Evolutionary conservation across 2,113 vertebrate species (phyloP).

Genomic region (Cyprinodon tularosa): DNA sequence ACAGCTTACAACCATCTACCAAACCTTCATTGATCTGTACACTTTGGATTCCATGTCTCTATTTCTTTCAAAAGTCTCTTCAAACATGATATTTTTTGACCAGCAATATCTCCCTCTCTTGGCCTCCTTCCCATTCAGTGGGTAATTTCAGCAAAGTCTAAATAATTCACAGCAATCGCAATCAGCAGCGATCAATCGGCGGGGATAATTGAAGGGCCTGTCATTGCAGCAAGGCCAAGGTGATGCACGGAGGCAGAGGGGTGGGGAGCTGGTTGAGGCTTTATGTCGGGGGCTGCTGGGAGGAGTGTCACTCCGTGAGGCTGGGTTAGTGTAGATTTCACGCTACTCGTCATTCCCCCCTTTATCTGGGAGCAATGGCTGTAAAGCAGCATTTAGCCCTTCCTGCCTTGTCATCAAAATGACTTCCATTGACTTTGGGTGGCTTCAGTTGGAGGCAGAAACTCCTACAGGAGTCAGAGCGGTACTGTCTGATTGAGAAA

Average conservation of each 20-base stretch:
- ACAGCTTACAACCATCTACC: slow-evolving; percentile 21
- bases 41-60: slow-evolving; percentile 48
- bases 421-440: slow-evolving; percentile 70
- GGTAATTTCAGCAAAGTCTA: slow-evolving; percentile 70
- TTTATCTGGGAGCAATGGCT: slow-evolving; percentile 48
- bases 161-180: slow-evolving; percentile 78
- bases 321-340: slow-evolving; percentile 35
- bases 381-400: slow-evolving; percentile 61
- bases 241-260: slow-evolving; percentile 46
- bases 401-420: slow-evolving; percentile 76
- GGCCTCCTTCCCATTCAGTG: slow-evolving; percentile 23
- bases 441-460: slow-evolving; percentile 61
- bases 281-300: slow-evolving; percentile 9
- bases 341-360: slow-evolving; percentile 51
- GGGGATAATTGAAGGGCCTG: slow-evolving; percentile 75
- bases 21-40: slow-evolving; percentile 50
- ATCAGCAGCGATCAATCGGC: slow-evolving; percentile 73
- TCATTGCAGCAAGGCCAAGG: slow-evolving; percentile 68
- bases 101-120: slow-evolving; percentile 35
- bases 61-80: slow-evolving; percentile 43
- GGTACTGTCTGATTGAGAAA: slow-evolving; percentile 50
- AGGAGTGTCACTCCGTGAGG: slow-evolving; percentile 61
- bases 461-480: slow-evolving; percentile 53
- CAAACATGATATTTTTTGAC: slow-evolving; percentile 59
- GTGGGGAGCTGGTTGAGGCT: slow-evolving; percentile 55